Base-by-base conservation (phyloP, 2,113 vertebrate genomes). In the Amphilophus citrinellus region DNA sequence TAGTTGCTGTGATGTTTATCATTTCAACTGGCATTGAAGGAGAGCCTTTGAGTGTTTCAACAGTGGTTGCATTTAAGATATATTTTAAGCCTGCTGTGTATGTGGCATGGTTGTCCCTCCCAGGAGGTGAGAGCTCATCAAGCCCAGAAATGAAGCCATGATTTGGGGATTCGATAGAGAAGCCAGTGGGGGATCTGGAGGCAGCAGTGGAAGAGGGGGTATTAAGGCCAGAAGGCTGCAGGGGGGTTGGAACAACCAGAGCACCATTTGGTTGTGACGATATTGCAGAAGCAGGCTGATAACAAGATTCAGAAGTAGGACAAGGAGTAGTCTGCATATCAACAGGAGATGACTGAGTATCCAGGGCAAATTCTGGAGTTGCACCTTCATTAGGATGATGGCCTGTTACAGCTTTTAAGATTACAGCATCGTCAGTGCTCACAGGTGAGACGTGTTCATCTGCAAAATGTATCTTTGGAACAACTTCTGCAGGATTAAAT, bases 381-480 rank as follows among this genome's bases (percentile, higher is more conserved):
- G 71, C 10, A 56, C n/a, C 27, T 30, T 73, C 47, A 35, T 73
- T 53, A 73, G 27, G 18, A 2, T 73, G 27, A 35, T n/a, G 68
- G 47, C 24, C 59, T 50, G 63, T 53, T 56, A 47, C 10, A 30
- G 30, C 1, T 2, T 30, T 7, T 73, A 73, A 32, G 17, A 32
- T 32, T 32, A 17, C 60, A 30, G 1, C 10, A 13, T 66, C 61
- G 13, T 18, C 24, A 1, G 2, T 13, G 71, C 5, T 76, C 7
- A 10, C 78, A n/a, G 60, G 63, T 81, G 44, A 37, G 65, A 73
- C 65, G 15, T 22, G 42, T 10, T 76, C 58, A 22, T 60, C 82
- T 3, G 17, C 76, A 24, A 10, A n/a, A 3, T 87, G 83, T n/a
- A 87, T 77, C 66, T 90, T 89, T 10, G 87, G 84, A 78, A 84